A percentile compares a stretch with the other conserved stretches of the same genome.
These are phyloP conservation scores for Polydrusus cervinus DNA, from an alignment of 2,888 invertebrate genomes.

Conservation along the genomic window DNA sequence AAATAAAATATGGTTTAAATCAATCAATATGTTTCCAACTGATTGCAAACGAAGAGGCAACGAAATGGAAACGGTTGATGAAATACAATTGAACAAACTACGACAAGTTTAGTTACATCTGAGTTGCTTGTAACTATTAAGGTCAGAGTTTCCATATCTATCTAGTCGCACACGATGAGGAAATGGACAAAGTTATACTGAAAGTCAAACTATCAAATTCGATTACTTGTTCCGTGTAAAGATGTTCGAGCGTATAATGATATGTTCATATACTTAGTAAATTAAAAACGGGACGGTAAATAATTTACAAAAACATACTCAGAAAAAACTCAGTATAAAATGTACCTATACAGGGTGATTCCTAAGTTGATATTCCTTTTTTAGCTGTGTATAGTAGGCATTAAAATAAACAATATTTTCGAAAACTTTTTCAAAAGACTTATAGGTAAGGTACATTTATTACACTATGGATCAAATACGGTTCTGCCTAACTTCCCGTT, in stretches of 20 bases:
- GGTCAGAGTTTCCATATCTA: background rate
- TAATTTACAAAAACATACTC: no score
- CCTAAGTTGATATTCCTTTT: no score
- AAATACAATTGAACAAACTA: background rate
- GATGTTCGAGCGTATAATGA: background rate
- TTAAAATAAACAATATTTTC: no score
- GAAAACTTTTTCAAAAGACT: no score
- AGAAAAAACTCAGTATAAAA: no score
- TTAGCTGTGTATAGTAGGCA: no score
- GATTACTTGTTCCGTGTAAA: background rate
- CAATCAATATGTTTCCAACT: background rate
- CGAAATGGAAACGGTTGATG: background rate
- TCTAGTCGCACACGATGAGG: background rate
- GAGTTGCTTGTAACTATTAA: background rate
- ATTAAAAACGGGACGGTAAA: no score
- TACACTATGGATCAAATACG: no score
- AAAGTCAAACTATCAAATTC: background rate
- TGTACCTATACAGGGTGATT: no score
- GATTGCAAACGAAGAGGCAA: background rate
- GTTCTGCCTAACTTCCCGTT: no score
- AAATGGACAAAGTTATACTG: slow-evolving; percentile 2
- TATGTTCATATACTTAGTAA: no score
- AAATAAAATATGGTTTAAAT: background rate
- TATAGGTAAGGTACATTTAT: no score
- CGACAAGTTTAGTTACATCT: background rate